phyloP scores from a whole-genome alignment of 2,888 invertebrate genomes.

The Diloba caeruleocephala region DNA sequence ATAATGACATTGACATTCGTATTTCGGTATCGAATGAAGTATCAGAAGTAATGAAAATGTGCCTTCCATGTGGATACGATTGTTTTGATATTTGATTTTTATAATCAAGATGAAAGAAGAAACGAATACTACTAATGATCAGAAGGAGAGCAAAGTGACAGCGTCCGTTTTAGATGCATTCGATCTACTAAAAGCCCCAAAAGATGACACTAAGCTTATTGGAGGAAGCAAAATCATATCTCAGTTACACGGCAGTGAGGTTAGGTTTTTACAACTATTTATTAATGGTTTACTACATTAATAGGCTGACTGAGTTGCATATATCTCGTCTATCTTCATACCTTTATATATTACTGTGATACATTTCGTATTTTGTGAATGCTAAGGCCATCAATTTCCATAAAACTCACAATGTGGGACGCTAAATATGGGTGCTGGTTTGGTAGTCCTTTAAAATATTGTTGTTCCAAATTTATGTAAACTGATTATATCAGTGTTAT shows the following conservation, averaged over 20 bases:
- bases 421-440: no score
- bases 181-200: conserved; percentile 74
- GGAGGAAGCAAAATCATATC: conserved; percentile 82
- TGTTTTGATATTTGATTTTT: conserved; percentile 41
- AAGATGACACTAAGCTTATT: conserved; percentile 75
- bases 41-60: no score
- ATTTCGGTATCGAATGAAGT: no score
- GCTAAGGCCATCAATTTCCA: no score
- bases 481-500: conserved; percentile 21
- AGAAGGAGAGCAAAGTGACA: conserved; percentile 67
- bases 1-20: no score
- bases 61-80: conserved; percentile 62
- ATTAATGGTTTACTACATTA: not conserved
- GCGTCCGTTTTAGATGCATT: conserved; percentile 82
- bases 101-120: conserved; percentile 74
- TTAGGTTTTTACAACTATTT: conserved; percentile 54
- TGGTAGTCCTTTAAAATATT: no score
- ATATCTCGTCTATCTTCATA: not conserved
- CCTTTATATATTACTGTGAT: no score
- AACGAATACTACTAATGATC: conserved; percentile 53
- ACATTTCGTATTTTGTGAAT: no score
- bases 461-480: not conserved
- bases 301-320: not conserved
- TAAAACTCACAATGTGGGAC: no score
- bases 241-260: conserved; percentile 77